Evolutionary conservation across 2,113 vertebrate species (phyloP), one percentile per base, ranked within the genome.

Genomic region (Rhynchopsitta pachyrhyncha): DNA sequence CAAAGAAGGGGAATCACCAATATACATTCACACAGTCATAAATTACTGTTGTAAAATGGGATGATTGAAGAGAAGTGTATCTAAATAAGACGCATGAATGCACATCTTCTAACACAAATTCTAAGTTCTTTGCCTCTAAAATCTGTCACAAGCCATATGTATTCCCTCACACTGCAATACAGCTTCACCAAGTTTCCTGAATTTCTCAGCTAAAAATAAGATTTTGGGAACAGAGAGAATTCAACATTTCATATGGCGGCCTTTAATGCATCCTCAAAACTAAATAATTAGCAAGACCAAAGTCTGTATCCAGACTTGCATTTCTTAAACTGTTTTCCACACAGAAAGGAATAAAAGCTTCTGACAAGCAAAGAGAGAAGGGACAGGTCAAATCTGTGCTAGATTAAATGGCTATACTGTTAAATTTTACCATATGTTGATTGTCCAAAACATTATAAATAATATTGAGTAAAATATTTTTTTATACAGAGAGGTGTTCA

Each of bases 371-470:
- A 90, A 83, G 50, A 53, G 88, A 74, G 37, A 76, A 90, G 12
- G 39, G 57, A 88, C 79, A 75, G 60, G 57, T 83, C 76, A 77
- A 93, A 88, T 79, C 59, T 93, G 73, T 76, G 52, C 90, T 83
- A 92, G 66, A 96, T 92, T 94, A 93, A 81, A 93, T 49, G 29
- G 76, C 42, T 83, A 70, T 46, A 81, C 29, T 49, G 67, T 67
- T 86, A 95, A 86, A 19, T 92, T 90, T 69, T 91, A 95, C 76
- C 76, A 75, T 84, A 88, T 89, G 92, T 64, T 85, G 52, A 89
- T 92, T 88, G 82, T 82, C 69, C 52, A 86, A 80, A 95, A 92
- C 47, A 94, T 73, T 88, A 91, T 67, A 90, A 81, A 95, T 88
- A 94, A 64, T 90, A 96, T 41, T 95, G 85, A 83, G 75, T 76